Base-by-base conservation (phyloP, 2,113 vertebrate species). In the Zosterops pallidus region DNA sequence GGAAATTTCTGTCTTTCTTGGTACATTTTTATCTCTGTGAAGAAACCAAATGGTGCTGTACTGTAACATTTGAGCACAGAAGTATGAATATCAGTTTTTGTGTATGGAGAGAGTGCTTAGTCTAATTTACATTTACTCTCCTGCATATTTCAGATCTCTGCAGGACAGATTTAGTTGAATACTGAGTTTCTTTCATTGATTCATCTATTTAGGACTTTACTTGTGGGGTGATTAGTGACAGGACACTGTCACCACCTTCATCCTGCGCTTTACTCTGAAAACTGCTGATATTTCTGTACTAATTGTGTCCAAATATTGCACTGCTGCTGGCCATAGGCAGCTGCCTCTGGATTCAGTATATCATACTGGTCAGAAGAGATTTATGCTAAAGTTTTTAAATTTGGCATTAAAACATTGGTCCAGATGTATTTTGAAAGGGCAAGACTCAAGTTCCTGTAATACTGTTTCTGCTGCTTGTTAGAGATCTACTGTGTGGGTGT, bases 91-190 rank as follows among this genome's bases (percentile, higher is more conserved):
- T 29, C 14, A 72, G 46, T 7, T 86, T 77, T 46, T 80, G 19
- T 65, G 75, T 83, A 62, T 0, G 0, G 24, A n/a, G 22, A 35
- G 21, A 65, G 22, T 11, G 10, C 8, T 3, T 11, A 21, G 11
- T 41, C 60, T 62, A 31, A 63, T 71, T 60, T 71, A 56, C 7
- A 6, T 88, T 62, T 67, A 12, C 9, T 39, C 26, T 76, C 14
- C 12, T 3, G 2, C 28, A 24, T 47, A 39, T 52, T 70, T 79
- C 76, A 80, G 11, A 49, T 13, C 33, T 90, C 70, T 72, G 35
- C 26, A 47, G 41, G n/a, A 50, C 35, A 37, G 25, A 76, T 83
- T 76, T 42, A 25, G 28, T 1, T 63, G 84, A 76, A 53, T 18
- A 72, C 56, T 49, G 9, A 37, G 6, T 42, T 92, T 76, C 25